Conservation (phyloP, 2,113 vertebrate species). For the Psammodynastes pulverulentus region DNA sequence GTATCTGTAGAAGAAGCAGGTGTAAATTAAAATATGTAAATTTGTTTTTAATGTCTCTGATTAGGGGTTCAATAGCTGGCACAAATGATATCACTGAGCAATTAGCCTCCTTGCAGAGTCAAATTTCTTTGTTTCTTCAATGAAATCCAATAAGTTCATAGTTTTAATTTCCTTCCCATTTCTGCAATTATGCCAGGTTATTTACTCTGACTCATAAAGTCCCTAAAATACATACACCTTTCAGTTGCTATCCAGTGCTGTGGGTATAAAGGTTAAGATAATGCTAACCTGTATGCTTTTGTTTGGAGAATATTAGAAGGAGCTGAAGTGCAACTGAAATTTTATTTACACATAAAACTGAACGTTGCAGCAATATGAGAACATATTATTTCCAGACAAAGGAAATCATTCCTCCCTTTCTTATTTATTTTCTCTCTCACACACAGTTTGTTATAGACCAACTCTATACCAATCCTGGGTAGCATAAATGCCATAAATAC, state of each 20-base stretch:
- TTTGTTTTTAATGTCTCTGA: background rate
- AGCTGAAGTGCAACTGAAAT: slow-evolving; percentile 43
- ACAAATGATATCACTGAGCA: background rate
- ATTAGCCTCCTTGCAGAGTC: background rate
- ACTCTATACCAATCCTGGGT: background rate
- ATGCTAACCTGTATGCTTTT: slow-evolving; percentile 39
- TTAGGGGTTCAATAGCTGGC: background rate
- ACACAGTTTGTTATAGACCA: background rate
- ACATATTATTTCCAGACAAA: slow-evolving; percentile 62
- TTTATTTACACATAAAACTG: slow-evolving; percentile 55
- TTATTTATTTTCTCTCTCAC: background rate
- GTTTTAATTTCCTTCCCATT: background rate
- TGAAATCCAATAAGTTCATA: background rate
- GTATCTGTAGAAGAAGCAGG: background rate
- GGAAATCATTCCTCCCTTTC: slow-evolving; percentile 30
- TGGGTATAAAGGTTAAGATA: background rate
- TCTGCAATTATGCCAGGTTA: background rate
- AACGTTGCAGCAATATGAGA: slow-evolving; percentile 54
- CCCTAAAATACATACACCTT: background rate
- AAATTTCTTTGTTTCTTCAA: background rate
- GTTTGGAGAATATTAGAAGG: slow-evolving; percentile 56
- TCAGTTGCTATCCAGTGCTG: background rate
- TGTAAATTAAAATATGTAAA: slow-evolving; percentile 34
- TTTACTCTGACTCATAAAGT: background rate
- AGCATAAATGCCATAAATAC: background rate